Evolutionary conservation across 2,888 invertebrate genomes (phyloP).

Genomic region (Caenorhabditis zanzibari): DNA sequence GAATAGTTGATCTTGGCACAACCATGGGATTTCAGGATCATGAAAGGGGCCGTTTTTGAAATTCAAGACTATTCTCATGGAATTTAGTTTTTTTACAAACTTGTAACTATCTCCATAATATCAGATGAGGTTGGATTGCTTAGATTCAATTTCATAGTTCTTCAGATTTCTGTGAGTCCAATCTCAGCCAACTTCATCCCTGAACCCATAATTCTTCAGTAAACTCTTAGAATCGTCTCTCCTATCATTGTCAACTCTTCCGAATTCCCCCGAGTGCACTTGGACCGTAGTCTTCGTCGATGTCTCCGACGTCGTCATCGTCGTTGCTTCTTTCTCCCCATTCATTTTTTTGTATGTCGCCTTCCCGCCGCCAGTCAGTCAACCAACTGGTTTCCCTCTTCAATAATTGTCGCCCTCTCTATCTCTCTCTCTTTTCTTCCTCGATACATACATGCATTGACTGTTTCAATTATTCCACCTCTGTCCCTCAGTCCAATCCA

Average conservation of each 20-base stretch:
- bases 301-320: constrained; percentile 16
- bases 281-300: constrained; percentile 25
- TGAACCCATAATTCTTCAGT: constrained; percentile 24
- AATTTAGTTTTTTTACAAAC: no score
- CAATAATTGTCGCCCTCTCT: constrained; percentile 54
- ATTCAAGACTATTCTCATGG: no score
- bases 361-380: constrained; percentile 44
- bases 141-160: no score
- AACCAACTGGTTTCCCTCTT: constrained; percentile 57
- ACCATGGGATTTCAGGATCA: no score
- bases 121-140: no score
- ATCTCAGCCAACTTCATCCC: not conserved
- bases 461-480: constrained; percentile 60
- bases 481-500: constrained; percentile 17
- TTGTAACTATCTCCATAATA: no score
- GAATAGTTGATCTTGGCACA: no score
- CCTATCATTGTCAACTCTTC: constrained; percentile 30
- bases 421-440: constrained; percentile 25
- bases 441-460: constrained; percentile 27
- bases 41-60: no score
- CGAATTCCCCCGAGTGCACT: constrained; percentile 58
- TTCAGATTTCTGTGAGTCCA: not conserved
- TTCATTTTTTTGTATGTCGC: constrained; percentile 53
- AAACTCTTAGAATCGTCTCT: constrained; percentile 14
- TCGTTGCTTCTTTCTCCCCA: constrained; percentile 26